Percentiles rank a stretch among this genome's conserved stretches.
Conservation (phyloP, 1,140 invertebrate genomes). For the Medauroidea extradentata region DNA sequence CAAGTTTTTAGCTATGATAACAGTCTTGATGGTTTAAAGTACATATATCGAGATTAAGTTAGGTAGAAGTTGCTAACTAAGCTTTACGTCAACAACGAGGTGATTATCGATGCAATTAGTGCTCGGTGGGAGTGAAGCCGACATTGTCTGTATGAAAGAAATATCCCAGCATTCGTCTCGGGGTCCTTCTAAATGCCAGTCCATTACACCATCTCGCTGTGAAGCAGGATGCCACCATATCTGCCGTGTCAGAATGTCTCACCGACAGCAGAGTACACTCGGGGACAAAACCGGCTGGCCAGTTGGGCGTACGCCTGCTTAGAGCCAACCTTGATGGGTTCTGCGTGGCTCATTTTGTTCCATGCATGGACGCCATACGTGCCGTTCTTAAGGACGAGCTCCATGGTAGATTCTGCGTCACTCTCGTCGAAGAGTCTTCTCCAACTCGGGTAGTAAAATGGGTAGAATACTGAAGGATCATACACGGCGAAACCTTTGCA, state of each 20-base stretch:
- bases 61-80: too few relatives aligned
- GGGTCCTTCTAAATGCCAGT: too few relatives aligned
- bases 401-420: background rate
- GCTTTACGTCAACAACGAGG: too few relatives aligned
- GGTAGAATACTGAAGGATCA: background rate
- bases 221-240: too few relatives aligned
- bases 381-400: background rate
- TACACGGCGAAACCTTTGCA: background rate
- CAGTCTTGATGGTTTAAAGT: too few relatives aligned
- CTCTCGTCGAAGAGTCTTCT: background rate
- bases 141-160: too few relatives aligned
- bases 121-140: too few relatives aligned
- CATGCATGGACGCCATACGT: background rate
- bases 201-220: too few relatives aligned
- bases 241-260: background rate
- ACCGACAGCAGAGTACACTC: background rate
- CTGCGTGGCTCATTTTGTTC: background rate
- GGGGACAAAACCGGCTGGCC: background rate
- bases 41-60: too few relatives aligned
- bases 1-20: too few relatives aligned
- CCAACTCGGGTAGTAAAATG: background rate
- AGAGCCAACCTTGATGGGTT: background rate
- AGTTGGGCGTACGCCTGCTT: slow-evolving; percentile 2
- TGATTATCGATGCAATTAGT: too few relatives aligned
- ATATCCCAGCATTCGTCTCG: too few relatives aligned